These are phyloP conservation scores for Hoplostethus atlanticus DNA, from an alignment of 2,797 vertebrate species.

Conservation along the genomic window DNA sequence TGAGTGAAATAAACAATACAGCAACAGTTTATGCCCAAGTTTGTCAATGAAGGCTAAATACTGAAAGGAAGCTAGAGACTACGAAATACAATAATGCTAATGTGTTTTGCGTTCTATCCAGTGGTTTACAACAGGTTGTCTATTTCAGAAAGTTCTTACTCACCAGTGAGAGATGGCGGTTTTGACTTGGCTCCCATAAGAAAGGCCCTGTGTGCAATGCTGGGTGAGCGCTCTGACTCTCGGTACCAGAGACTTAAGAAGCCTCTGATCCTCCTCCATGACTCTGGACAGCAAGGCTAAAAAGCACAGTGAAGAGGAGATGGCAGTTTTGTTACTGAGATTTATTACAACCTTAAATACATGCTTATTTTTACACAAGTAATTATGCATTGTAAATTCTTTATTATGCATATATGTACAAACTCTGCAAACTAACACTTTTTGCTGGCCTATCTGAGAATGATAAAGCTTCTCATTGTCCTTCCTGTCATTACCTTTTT, in stretches of 20 bases:
- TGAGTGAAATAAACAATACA: not conserved
- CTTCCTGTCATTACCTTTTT: constrained; percentile 75
- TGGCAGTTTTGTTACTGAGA: not conserved
- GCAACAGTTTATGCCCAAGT: not conserved
- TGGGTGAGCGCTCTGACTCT: constrained; percentile 75
- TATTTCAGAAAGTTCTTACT: constrained; percentile 43
- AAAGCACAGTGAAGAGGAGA: constrained; percentile 13
- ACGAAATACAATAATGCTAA: not conserved
- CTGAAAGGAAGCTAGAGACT: not conserved
- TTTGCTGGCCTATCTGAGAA: constrained; percentile 2
- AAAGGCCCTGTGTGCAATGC: constrained; percentile 73
- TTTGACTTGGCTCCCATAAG: constrained; percentile 78
- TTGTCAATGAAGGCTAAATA: not conserved
- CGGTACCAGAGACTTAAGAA: constrained; percentile 80
- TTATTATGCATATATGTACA: not conserved
- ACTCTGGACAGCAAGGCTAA: constrained; percentile 80
- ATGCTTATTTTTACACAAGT: not conserved
- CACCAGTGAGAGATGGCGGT: constrained; percentile 84
- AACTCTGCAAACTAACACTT: constrained; percentile 1
- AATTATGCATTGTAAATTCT: not conserved
- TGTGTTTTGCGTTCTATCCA: not conserved
- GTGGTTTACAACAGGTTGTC: not conserved
- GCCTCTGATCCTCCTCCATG: constrained; percentile 76
- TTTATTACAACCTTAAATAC: not conserved
- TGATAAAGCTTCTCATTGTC: not conserved